Base-by-base conservation (phyloP, 2,113 vertebrate genomes). In the Dasyurus viverrinus region DNA sequence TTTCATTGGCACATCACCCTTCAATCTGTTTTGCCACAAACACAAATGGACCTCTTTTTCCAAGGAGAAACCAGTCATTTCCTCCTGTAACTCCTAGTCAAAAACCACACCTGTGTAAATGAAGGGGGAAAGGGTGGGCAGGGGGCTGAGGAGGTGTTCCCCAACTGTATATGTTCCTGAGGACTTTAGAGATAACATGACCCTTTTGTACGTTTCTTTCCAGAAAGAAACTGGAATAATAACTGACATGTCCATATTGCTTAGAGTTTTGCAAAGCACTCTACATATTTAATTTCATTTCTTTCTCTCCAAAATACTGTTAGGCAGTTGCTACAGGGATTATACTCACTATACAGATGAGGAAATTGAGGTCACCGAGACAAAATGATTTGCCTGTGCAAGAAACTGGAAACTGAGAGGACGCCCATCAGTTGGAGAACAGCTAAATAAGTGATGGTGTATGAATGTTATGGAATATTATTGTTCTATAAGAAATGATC, bases 1-100 rank as follows among this genome's bases (percentile, higher is more conserved):
- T 90, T 47, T 52, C 46, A 52, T 90, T 90, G 46, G 89, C 89
- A 90, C 89, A 90, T 90, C 47, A 90, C 24, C 50, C 52, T 90
- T 90, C 89, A 50, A 90, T 47, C 89, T 90, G 89, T 90, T 90
- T 90, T 90, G 89, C 89, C 89, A 90, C 47, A 90, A 90, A 90
- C 89, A 90, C 89, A 47, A 47, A 90, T 47, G 89, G 89, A 50
- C 89, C 89, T 90, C 89, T 90, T 90, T 90, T 50, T 90, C 25
- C 89, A 90, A 26, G 24, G 89, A 52, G 89, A 52, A 47, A 90
- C 46, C 89, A 26, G 48, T 48, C 24, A 48, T 52, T 90, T 90
- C 48, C 89, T 52, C 47, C 89, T 90, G 27, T 30, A 50, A 90
- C 47, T 50, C 48, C 26, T 14, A 47, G 48, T 52, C 89, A 90